Conservation (phyloP, 2,113 vertebrate species). For the Osmerus mordax region DNA sequence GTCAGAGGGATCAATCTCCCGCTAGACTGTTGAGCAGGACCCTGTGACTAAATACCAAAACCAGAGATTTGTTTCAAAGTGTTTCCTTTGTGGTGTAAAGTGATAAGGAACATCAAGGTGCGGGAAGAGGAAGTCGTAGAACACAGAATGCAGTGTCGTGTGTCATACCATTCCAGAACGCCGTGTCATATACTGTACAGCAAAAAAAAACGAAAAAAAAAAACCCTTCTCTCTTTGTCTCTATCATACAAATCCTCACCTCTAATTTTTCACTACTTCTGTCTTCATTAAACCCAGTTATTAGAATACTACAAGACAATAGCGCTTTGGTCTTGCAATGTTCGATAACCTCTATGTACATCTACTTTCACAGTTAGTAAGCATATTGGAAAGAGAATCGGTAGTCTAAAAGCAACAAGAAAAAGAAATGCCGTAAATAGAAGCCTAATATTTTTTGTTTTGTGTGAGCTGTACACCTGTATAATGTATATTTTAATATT, state of each 20-base stretch:
- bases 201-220: background rate
- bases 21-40: slow-evolving; percentile 11
- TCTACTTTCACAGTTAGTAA: slow-evolving; percentile 57
- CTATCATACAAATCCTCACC: background rate
- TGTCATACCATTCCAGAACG: slow-evolving; percentile 53
- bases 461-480: slow-evolving; percentile 71
- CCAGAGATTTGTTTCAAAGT: background rate
- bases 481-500: slow-evolving; percentile 79
- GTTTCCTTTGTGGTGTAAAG: background rate
- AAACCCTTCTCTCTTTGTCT: slow-evolving; percentile 16
- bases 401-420: slow-evolving; percentile 31
- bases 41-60: slow-evolving; percentile 41
- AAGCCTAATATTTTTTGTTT: slow-evolving; percentile 69
- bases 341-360: slow-evolving; percentile 42
- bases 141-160: background rate
- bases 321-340: slow-evolving; percentile 45
- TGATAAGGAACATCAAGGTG: background rate
- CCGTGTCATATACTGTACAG: slow-evolving; percentile 63
- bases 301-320: slow-evolving; percentile 42
- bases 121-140: background rate
- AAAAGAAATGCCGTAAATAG: slow-evolving; percentile 72
- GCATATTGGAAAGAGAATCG: slow-evolving; percentile 34
- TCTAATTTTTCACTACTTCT: background rate
- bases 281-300: slow-evolving; percentile 27
- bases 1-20: background rate